Base-by-base conservation (phyloP, 2,888 invertebrate species). In the Rotaria socialis region DNA sequence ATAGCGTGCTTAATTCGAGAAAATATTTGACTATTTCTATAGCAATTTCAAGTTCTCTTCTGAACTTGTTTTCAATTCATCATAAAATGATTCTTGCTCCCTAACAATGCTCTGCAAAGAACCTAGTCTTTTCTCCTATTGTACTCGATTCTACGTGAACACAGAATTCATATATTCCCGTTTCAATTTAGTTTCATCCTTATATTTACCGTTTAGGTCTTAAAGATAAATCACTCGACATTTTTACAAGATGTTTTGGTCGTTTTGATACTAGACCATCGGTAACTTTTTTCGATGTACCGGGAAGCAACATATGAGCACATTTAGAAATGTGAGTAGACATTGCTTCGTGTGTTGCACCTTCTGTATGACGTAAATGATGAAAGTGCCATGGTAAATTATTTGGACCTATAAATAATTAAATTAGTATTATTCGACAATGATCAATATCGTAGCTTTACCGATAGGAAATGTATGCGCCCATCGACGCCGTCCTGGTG, bases 391-490 rank as follows among this genome's bases (percentile, higher is more conserved):
- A 80, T 43, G 80, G 80, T 10, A 80, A 11, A 10, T 80, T 47
- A 80, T 80, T n/a, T 11, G 80, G 80, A 80, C 80, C 80, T 80
- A 14, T 8, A 11, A 14, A 16, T 52, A 52, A 52, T 14, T 14
- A 52, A 52, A 14, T 52, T 35, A 35, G 35, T 35, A 35, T 35
- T 35, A 35, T 52, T 52, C 16, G 52, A 52, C 2, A 14, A 52
- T 52, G 4, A 52, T 16, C 4, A 52, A 52, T 14, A 47, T 47
- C 11, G 7, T 47, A 47, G 16, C 52, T 16, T 35, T 89, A 94
- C 94, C 94, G 93, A 95, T 95, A 4, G 98, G 98, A 91, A 99
- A 99, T 89, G 97, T 97, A 91, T 99, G 98, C 0, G 97, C 97
- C 99, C 99, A 99, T 87, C 98, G 93, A 56, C 97, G 92, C 85